Evolutionary conservation across 2,113 vertebrate genomes (phyloP).

Genomic region (Spea multiplicata): DNA sequence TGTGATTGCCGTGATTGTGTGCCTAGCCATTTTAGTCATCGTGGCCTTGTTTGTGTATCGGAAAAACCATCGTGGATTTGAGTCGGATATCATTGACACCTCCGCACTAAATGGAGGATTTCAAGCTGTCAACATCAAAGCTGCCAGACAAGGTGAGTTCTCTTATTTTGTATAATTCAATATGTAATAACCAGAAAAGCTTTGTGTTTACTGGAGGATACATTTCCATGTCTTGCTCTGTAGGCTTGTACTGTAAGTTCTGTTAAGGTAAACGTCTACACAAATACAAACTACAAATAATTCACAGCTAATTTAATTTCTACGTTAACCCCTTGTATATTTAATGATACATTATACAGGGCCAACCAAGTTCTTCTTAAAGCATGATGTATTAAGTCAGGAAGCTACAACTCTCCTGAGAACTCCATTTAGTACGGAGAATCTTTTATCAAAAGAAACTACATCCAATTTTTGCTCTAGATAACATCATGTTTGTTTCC

Average conservation of each 20-base stretch:
- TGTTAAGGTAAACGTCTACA: too few relatives aligned
- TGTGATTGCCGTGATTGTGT: constrained; percentile 88
- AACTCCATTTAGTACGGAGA: not conserved
- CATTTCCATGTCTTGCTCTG: too few relatives aligned
- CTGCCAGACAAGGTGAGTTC: constrained; percentile 84
- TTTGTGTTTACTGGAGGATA: too few relatives aligned
- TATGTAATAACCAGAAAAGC: not conserved
- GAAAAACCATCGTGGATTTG: constrained; percentile 92
- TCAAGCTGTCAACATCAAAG: constrained; percentile 92
- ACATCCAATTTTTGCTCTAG: not conserved
- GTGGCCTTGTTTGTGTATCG: constrained; percentile 91
- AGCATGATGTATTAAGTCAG: too few relatives aligned
- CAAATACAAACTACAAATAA: too few relatives aligned
- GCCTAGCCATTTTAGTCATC: constrained; percentile 84
- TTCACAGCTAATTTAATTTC: too few relatives aligned
- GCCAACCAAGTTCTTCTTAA: too few relatives aligned
- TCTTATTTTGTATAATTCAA: not conserved
- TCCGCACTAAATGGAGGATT: constrained; percentile 90
- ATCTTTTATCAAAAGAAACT: constrained; percentile 4
- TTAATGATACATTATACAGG: too few relatives aligned
- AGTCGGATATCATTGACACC: constrained; percentile 90
- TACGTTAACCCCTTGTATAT: too few relatives aligned
- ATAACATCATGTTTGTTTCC: not conserved
- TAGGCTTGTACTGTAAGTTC: too few relatives aligned
- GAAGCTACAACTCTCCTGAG: too few relatives aligned